Evolutionary conservation across 2,888 invertebrate genomes (phyloP), one percentile per base, ranked within the genome.

Genomic region (Microctonus aethiopoides): DNA sequence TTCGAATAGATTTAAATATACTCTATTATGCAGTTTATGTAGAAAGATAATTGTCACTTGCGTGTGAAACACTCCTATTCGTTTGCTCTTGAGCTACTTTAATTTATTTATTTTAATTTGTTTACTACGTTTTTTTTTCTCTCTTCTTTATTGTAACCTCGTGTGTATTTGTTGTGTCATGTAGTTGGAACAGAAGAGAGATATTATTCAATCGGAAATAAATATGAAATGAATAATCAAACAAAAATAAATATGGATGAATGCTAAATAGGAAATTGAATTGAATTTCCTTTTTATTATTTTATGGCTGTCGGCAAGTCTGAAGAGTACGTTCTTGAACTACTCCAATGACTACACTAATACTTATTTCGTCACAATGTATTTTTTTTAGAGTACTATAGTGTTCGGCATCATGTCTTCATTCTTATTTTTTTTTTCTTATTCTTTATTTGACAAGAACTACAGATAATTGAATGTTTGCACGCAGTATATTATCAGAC

Each of bases 21-120:
- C 46, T 6, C 34, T 34, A 34, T 29, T 46, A 51, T 29, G 29
- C n/a, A 16, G 41, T 26, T 46, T 20, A 56, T 62, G 52, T 32
- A 51, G 24, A 24, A 34, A 56, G 68, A 70, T 73, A 72, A 74
- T 74, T 76, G 72, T 73, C 76, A 73, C 76, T 70, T 68, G 68
- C 72, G 74, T 74, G 74, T 65, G 73, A 73, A 72, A 68, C 4
- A 71, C 60, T 54, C 24, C 32, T 57, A 57, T 16, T 56, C 54
- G 54, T 13, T 56, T 29, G 61, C 36, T 67, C 56, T 56, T 56
- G 56, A 57, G 39, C 57, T 66, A 66, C 39, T 56, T 66, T 29
- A 56, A 39, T 16, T 36, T 6, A 39, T 4, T 41, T 65, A 36
- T 54, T 66, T 60, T 70, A n/a, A n/a, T n/a, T n/a, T n/a, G n/a